Evolutionary conservation across 2,113 vertebrate genomes (phyloP), one percentile per base, ranked within the genome.

Genomic region (Psilopogon haemacephalus): DNA sequence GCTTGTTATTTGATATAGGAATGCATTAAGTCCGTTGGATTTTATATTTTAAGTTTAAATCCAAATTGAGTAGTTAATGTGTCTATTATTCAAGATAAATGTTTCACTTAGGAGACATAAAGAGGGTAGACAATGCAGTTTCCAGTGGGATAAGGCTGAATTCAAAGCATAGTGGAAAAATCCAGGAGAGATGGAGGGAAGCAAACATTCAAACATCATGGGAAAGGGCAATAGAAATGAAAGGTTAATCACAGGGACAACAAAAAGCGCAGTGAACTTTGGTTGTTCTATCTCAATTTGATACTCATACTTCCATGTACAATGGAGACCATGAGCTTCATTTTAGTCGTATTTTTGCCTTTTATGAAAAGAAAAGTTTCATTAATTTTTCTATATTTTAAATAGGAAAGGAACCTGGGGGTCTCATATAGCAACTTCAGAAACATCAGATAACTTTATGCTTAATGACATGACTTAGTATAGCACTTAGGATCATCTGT

Each of bases 21-120:
- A 28, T 12, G 88, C 30, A 52, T 74, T 67, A 87, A 78, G 15
- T 9, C 33, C 80, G 59, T 73, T 76, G 33, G 33, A 62, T 33
- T 79, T 83, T 83, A 11, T 74, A 77, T 81, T 84, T 79, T 77
- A 26, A 54, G 18, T 94, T 76, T 48, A 88, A 86, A 80, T 38
- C 3, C 0, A 89, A 83, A 85, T 14, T n/a, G 20, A 55, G 21
- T 9, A 46, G 86, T 74, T 94, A 63, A 55, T 13, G 46, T 80
- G 40, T 19, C 28, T 75, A 2, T 76, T 89, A 58, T 20, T 63
- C 33, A 73, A 38, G n/a, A 32, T 8, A 68, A 70, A 35, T 60
- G 26, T 68, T 88, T 85, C 55, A 54, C 33, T 76, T 58, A 46
- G 4, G 23, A 69, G 10, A 80, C 20, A 11, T 37, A 48, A 77